phyloP scores from a whole-genome alignment of 2,888 invertebrate species.

The Netelia fuscicornis region DNA sequence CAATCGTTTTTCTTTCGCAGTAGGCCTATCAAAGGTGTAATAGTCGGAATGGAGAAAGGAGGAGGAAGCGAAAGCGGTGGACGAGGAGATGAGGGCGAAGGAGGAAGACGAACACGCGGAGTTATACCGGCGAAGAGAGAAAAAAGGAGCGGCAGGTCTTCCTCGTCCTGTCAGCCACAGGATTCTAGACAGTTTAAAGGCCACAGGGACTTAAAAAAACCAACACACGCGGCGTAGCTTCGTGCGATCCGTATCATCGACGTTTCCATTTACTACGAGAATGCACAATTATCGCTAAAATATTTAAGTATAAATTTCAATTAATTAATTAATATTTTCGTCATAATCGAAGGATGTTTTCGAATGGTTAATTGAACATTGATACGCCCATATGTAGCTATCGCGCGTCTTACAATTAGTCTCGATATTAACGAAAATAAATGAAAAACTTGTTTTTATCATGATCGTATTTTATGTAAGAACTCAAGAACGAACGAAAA shows the following conservation, averaged over 20 bases:
- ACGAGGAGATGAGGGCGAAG: too few species aligned
- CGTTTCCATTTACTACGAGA: too few species aligned
- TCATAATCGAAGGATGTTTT: too few species aligned
- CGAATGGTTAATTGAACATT: not conserved
- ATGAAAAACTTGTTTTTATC: slow-evolving; percentile 29
- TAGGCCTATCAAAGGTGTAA: slow-evolving; percentile 9
- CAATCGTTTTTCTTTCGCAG: slow-evolving; percentile 21
- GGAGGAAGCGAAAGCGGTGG: too few species aligned
- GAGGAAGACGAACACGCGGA: too few species aligned
- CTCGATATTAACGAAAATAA: slow-evolving; percentile 21
- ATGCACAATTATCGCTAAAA: too few species aligned
- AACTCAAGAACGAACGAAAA: slow-evolving; percentile 11
- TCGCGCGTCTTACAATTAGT: not conserved
- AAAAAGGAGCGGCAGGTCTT: slow-evolving; percentile 10
- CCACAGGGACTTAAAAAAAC: not conserved
- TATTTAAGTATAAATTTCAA: too few species aligned
- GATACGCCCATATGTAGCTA: slow-evolving; percentile 1
- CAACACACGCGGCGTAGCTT: too few species aligned
- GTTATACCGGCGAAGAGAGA: not conserved
- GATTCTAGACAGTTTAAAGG: slow-evolving; percentile 35
- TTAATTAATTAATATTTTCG: too few species aligned
- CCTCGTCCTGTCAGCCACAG: slow-evolving; percentile 35
- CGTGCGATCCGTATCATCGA: too few species aligned
- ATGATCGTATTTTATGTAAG: slow-evolving; percentile 21
- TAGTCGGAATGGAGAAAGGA: slow-evolving; percentile 2